phyloP scores from a whole-genome alignment of 1,140 invertebrate genomes.

The Oscheius sp. region DNA sequence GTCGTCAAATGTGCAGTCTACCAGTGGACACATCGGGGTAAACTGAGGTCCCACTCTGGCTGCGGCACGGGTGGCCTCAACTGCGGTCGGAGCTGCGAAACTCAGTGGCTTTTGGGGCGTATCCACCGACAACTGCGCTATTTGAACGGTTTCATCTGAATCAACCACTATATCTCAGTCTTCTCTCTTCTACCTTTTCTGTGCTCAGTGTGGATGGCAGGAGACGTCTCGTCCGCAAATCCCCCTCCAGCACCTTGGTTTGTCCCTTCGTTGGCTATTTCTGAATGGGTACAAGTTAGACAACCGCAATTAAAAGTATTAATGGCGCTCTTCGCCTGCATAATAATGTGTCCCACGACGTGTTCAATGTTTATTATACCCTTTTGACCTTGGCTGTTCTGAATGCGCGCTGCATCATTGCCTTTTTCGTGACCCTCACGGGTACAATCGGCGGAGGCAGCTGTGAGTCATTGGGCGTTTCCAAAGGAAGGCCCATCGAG shows the following conservation, averaged over 20 bases:
- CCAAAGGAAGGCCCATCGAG: conserved; percentile 33
- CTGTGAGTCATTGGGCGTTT: neutral
- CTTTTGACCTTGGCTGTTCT: neutral
- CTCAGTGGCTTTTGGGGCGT: neutral
- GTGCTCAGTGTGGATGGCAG: neutral
- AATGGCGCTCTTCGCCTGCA: no score
- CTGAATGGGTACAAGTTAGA: conserved; percentile 8
- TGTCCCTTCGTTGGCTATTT: conserved; percentile 16
- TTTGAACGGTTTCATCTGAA: neutral
- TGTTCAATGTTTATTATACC: no score
- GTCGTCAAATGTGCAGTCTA: conserved; percentile 41
- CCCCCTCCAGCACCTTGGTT: conserved; percentile 15
- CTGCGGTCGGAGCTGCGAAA: neutral
- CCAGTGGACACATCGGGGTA: conserved; percentile 23
- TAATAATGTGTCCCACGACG: no score
- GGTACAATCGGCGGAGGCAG: conserved; percentile 40
- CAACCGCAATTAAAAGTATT: neutral
- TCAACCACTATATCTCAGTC: conserved; percentile 5
- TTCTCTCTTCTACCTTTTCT: conserved; percentile 15
- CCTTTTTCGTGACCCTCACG: conserved; percentile 37
- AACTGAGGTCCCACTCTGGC: conserved; percentile 23
- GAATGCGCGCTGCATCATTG: conserved; percentile 22
- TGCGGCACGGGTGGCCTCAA: neutral
- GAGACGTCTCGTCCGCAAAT: neutral
- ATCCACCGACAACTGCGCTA: neutral